A percentile compares a stretch with the other conserved stretches of the same genome.
Evolutionary conservation across 2,113 vertebrate species (phyloP).

Genomic region (Psammodynastes pulverulentus): DNA sequence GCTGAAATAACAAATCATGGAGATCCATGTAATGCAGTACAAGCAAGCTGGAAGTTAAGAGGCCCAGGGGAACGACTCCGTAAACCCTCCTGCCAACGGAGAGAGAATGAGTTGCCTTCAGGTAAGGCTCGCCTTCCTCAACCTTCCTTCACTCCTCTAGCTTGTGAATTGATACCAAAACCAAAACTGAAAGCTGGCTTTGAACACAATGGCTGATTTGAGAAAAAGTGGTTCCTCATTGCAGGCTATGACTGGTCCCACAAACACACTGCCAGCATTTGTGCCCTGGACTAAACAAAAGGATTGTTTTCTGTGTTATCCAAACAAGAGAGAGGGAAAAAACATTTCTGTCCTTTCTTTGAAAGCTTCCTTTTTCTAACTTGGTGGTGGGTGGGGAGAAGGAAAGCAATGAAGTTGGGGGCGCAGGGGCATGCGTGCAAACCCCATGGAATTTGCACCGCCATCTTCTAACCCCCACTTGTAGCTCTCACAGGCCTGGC

Average conservation of each 20-base stretch:
- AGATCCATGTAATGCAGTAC: conserved; percentile 80
- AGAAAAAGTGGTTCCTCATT: conserved; percentile 40
- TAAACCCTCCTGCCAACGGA: conserved; percentile 55
- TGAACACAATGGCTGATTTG: conserved; percentile 20
- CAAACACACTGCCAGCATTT: conserved; percentile 23
- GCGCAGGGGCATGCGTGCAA: not conserved
- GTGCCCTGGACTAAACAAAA: conserved; percentile 23
- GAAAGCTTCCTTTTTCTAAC: not conserved
- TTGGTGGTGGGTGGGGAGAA: not conserved
- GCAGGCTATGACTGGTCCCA: conserved; percentile 38
- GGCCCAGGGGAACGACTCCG: conserved; percentile 79
- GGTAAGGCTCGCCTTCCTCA: conserved; percentile 43
- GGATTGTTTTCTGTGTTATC: conserved; percentile 27
- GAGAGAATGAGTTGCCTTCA: conserved; percentile 51
- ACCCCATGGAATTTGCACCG: conserved; percentile 34
- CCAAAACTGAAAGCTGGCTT: not conserved
- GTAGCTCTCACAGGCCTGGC: conserved; percentile 54
- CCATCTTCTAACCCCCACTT: conserved; percentile 70
- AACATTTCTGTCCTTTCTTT: not conserved
- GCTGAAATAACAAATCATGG: conserved; percentile 84
- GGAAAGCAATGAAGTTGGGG: not conserved
- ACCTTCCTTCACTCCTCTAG: conserved; percentile 39
- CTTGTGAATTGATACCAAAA: conserved; percentile 13
- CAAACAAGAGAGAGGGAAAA: not conserved
- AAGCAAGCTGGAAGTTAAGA: conserved; percentile 77